A percentile compares a stretch with the other conserved stretches of the same genome.
phyloP scores from a whole-genome alignment of 23 tunicate species.

The Ciona savignyi region DNA sequence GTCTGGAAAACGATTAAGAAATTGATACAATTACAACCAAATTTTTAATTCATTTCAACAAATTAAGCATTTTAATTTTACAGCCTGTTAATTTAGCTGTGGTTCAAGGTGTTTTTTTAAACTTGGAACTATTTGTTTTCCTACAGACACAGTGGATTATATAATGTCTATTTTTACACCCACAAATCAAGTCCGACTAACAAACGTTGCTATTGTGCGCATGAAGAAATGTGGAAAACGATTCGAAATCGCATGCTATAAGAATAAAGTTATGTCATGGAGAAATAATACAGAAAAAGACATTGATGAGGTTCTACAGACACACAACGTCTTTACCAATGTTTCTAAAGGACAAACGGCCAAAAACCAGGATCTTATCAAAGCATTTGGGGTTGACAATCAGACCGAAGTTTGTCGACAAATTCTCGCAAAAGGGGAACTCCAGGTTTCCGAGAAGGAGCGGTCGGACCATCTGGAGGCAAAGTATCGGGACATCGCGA shows the following conservation, averaged over 20 bases:
- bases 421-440: conserved; percentile 84
- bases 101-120: no score
- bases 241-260: conserved; percentile 98
- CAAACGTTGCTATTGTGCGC: conserved; percentile 92
- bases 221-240: conserved; percentile 97
- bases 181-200: conserved; percentile 82
- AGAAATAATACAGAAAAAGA: conserved; percentile 95
- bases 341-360: conserved; percentile 92
- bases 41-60: no score
- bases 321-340: conserved; percentile 83
- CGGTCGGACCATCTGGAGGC: conserved; percentile 66
- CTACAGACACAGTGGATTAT: no score
- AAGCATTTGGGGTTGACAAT: conserved; percentile 76
- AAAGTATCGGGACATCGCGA: conserved; percentile 85
- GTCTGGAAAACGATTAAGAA: no score
- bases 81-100: no score
- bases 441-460: conserved; percentile 97
- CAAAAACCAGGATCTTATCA: conserved; percentile 69
- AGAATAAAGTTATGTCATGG: conserved; percentile 98
- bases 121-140: no score
- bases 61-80: no score
- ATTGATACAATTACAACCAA: no score
- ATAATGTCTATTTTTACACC: conserved; percentile 97
- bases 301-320: conserved; percentile 90
- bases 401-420: conserved; percentile 54